Percentiles rank a stretch among this genome's conserved stretches.
phyloP scores from a whole-genome alignment of 1,140 invertebrate genomes.

The Nylanderia fulva region DNA sequence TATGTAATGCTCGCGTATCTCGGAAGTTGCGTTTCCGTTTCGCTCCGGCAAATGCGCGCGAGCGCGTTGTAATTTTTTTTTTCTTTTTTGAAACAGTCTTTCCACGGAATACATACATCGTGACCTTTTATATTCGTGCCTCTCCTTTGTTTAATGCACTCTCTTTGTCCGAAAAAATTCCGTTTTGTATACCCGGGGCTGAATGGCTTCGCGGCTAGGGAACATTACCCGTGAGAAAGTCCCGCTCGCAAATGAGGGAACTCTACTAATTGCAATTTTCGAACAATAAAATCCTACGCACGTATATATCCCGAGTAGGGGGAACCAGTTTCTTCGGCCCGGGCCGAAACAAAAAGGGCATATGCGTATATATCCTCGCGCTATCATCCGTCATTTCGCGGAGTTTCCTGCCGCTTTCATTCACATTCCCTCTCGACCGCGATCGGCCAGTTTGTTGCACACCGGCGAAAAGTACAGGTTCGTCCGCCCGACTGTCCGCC shows the following conservation, averaged over 20 bases:
- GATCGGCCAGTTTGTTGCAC: not conserved
- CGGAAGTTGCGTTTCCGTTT: slow-evolving; percentile 43
- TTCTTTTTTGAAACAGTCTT: slow-evolving; percentile 16
- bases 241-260: slow-evolving; percentile 32
- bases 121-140: slow-evolving; percentile 20
- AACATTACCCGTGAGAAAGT: slow-evolving; percentile 57
- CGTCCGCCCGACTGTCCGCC: slow-evolving; percentile 23
- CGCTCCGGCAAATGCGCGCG: not conserved
- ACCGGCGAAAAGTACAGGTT: slow-evolving; percentile 45
- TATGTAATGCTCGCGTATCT: not conserved
- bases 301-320: too few relatives aligned
- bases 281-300: slow-evolving; percentile 44
- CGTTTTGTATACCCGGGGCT: slow-evolving; percentile 37
- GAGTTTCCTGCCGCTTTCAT: slow-evolving; percentile 51
- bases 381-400: slow-evolving; percentile 31
- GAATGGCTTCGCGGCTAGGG: slow-evolving; percentile 35
- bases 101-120: slow-evolving; percentile 26
- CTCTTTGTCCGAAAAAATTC: slow-evolving; percentile 57
- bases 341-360: slow-evolving; percentile 1
- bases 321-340: slow-evolving; percentile 37
- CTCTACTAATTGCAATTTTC: slow-evolving; percentile 49
- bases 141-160: slow-evolving; percentile 38
- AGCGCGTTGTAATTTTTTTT: slow-evolving; percentile 7
- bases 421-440: not conserved
- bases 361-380: slow-evolving; percentile 38